A percentile compares a stretch with the other conserved stretches of the same genome.
Conservation (phyloP, 1,140 invertebrate species). For the Eufriesea mexicana region DNA sequence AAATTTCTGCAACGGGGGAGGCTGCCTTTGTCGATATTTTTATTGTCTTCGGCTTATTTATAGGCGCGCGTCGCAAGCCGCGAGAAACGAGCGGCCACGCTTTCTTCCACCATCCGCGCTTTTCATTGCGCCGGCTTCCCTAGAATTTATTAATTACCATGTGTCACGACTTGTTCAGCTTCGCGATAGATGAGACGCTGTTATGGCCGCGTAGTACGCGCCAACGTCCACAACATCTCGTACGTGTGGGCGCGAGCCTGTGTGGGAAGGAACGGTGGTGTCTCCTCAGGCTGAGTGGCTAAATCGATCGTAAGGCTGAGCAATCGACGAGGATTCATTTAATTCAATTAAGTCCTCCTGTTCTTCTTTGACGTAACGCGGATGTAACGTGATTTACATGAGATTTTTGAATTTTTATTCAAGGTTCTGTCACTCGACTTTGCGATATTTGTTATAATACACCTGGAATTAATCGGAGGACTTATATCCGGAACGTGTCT, state of each 20-base stretch:
- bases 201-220: neutral
- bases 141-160: slow-evolving; percentile 50
- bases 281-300: neutral
- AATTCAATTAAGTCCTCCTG: no score
- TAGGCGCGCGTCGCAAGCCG: neutral
- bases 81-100: neutral
- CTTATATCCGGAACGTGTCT: no score
- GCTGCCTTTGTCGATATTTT: slow-evolving; percentile 31
- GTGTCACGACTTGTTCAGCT: slow-evolving; percentile 27
- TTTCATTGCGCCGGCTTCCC: slow-evolving; percentile 21
- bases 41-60: slow-evolving; percentile 49
- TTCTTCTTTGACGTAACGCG: no score
- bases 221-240: no score
- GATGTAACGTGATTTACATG: no score
- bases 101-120: slow-evolving; percentile 1
- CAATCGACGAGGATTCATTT: neutral
- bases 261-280: neutral
- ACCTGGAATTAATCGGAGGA: no score
- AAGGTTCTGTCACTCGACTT: no score
- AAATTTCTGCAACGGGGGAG: neutral
- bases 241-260: no score
- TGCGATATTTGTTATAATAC: no score
- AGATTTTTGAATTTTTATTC: no score
- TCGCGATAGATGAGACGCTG: slow-evolving; percentile 35
- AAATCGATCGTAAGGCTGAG: neutral